Base-by-base conservation (phyloP, 2,113 vertebrate genomes). In the Carassius carassius region DNA sequence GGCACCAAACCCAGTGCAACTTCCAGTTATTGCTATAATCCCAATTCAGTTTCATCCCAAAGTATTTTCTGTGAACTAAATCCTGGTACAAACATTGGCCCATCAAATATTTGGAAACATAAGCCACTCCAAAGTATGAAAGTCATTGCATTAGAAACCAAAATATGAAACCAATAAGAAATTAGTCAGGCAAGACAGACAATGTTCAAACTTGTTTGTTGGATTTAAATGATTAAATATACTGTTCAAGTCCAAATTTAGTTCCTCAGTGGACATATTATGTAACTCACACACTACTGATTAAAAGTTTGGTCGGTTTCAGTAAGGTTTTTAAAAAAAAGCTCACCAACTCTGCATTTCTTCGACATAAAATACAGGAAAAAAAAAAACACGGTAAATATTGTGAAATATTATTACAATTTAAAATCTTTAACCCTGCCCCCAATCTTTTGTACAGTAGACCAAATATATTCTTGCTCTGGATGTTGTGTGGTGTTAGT, bases 401-500 rank as follows among this genome's bases (percentile, higher is more conserved):
- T 13, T 63, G 60, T 25, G 23, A 63, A 25, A 63, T 62, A 62
- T 13, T 62, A 23, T 63, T 13, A 25, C 11, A 25, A 13, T 63
- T 63, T 63, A 0, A 25, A 63, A 63, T 5, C 29, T 29, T 29
- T 29, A 29, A 29, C 1, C 29, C 16, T 17, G 51, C 4, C 51
- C 5, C 51, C 51, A 54, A 54, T 17, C 14, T 5, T 54, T 17
- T 16, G 51, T 5, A 54, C 51, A 54, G 51, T 19, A 56, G 16
- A 2, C 5, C 6, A 56, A 56, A 2, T 17, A 19, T 56, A 19
- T 56, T 63, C 41, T 10, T 44, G 41, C 41, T 8, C 41, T 41
- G 41, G 8, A 41, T 41, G 8, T 25, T 70, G 21, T 63, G 75
- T 44, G 29, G 13, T 70, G 32, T 80, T 74, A 56, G 25, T 90